These are phyloP conservation scores for Tenualosa ilisha DNA, from an alignment of 2,797 vertebrate species.

Conservation along the genomic window DNA sequence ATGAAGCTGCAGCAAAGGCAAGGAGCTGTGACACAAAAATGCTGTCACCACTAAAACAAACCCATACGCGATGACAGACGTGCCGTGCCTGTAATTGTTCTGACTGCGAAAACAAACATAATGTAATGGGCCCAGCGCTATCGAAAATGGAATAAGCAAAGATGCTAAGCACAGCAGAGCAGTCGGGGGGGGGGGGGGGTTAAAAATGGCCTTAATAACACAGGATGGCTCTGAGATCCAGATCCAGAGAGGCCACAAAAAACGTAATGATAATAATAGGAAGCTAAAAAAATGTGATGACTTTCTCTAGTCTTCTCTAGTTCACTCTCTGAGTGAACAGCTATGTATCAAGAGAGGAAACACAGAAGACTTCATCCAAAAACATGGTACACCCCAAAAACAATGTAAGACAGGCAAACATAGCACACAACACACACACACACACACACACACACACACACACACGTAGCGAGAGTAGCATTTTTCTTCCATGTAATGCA, in stretches of 20 bases:
- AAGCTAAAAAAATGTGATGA: not conserved
- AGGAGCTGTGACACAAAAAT: not conserved
- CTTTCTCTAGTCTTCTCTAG: too few species aligned
- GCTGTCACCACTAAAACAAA: slow-evolving; percentile 63
- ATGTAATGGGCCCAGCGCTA: slow-evolving; percentile 19
- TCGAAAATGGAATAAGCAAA: not conserved
- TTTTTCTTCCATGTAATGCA: not conserved
- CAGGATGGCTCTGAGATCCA: not conserved
- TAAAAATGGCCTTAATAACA: not conserved
- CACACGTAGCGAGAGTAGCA: not conserved
- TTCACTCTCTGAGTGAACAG: not conserved
- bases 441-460: too few species aligned
- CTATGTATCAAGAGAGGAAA: not conserved
- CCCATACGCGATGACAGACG: slow-evolving; percentile 13
- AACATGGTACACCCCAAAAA: too few species aligned
- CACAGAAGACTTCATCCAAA: too few species aligned
- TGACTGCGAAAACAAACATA: slow-evolving; percentile 33
- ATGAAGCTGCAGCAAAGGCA: not conserved
- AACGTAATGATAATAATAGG: not conserved
- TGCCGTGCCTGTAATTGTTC: slow-evolving; percentile 30
- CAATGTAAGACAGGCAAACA: too few species aligned
- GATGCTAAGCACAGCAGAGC: not conserved
- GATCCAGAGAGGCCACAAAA: not conserved
- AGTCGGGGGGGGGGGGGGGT: not conserved
- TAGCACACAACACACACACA: too few species aligned